A percentile compares a stretch with the other conserved stretches of the same genome.
phyloP scores from a whole-genome alignment of 2,797 vertebrate genomes.

The Myoxocephalus aenaeus region DNA sequence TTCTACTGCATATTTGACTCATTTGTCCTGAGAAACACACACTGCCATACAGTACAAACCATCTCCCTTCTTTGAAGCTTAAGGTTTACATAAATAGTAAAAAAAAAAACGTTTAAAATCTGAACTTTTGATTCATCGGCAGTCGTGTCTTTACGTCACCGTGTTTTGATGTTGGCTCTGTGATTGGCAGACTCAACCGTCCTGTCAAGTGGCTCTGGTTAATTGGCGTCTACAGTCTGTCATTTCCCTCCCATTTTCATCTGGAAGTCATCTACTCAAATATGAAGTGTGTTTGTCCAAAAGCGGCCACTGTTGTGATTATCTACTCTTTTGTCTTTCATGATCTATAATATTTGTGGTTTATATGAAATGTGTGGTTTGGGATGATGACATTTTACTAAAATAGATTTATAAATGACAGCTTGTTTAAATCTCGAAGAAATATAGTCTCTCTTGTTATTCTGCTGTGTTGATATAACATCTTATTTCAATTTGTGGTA shows the following conservation, averaged over 20 bases:
- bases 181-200: slow-evolving; percentile 34
- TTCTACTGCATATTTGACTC: not conserved
- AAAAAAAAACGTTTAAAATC: slow-evolving; percentile 45
- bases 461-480: slow-evolving; percentile 18
- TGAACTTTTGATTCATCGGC: slow-evolving; percentile 15
- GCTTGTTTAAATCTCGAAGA: slow-evolving; percentile 22
- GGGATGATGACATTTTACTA: slow-evolving; percentile 2
- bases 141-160: slow-evolving; percentile 36
- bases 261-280: slow-evolving; percentile 72
- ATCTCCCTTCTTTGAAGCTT: slow-evolving; percentile 38
- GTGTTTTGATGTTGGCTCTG: slow-evolving; percentile 41
- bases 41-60: not conserved
- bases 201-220: slow-evolving; percentile 57
- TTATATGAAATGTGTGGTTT: slow-evolving; percentile 20
- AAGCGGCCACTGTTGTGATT: slow-evolving; percentile 27
- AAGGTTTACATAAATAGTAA: slow-evolving; percentile 27
- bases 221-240: slow-evolving; percentile 62
- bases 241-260: slow-evolving; percentile 65
- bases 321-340: slow-evolving; percentile 44
- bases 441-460: slow-evolving; percentile 12
- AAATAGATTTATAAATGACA: not conserved
- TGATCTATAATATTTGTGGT: not conserved
- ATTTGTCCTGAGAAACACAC: not conserved
- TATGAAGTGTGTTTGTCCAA: slow-evolving; percentile 60
- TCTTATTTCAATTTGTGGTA: slow-evolving; percentile 26